These are phyloP conservation scores for Napeogenes sylphis DNA, from an alignment of 2,888 invertebrate genomes.

Conservation along the genomic window DNA sequence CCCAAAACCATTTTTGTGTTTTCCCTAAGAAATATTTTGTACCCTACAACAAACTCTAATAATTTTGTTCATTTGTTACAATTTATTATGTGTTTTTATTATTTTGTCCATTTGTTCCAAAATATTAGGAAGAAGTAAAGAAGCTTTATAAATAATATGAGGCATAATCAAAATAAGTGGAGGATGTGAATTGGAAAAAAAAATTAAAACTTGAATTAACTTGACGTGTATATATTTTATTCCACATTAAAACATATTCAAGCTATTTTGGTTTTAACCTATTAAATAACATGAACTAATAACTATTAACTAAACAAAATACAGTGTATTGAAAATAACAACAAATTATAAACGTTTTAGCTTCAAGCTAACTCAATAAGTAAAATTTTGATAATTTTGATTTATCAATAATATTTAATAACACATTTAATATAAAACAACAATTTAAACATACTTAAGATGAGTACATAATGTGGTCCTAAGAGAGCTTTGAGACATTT, in stretches of 20 bases:
- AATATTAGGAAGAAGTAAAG: too few species aligned
- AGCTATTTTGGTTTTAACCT: slow-evolving; percentile 51
- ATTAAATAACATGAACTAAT: slow-evolving; percentile 49
- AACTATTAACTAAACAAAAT: slow-evolving; percentile 43
- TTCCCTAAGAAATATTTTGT: too few species aligned
- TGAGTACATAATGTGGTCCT: not conserved
- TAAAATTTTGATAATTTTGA: slow-evolving; percentile 5
- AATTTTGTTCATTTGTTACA: too few species aligned
- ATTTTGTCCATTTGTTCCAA: too few species aligned
- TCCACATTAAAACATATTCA: slow-evolving; percentile 61
- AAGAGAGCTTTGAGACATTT: not conserved
- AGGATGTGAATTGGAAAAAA: slow-evolving; percentile 19
- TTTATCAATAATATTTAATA: slow-evolving; percentile 8
- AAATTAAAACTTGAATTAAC: slow-evolving; percentile 30
- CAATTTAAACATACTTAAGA: not conserved
- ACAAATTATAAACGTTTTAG: slow-evolving; percentile 23
- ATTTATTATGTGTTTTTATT: too few species aligned
- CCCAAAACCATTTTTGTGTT: too few species aligned
- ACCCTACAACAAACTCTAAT: too few species aligned
- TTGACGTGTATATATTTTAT: slow-evolving; percentile 57
- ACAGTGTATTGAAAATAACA: slow-evolving; percentile 35
- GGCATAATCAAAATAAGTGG: too few species aligned
- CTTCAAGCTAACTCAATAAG: slow-evolving; percentile 18
- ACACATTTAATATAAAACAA: slow-evolving; percentile 11
- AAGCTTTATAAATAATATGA: too few species aligned